These are phyloP conservation scores for Apis cerana DNA, from an alignment of 1,140 invertebrate genomes.

Conservation along the genomic window DNA sequence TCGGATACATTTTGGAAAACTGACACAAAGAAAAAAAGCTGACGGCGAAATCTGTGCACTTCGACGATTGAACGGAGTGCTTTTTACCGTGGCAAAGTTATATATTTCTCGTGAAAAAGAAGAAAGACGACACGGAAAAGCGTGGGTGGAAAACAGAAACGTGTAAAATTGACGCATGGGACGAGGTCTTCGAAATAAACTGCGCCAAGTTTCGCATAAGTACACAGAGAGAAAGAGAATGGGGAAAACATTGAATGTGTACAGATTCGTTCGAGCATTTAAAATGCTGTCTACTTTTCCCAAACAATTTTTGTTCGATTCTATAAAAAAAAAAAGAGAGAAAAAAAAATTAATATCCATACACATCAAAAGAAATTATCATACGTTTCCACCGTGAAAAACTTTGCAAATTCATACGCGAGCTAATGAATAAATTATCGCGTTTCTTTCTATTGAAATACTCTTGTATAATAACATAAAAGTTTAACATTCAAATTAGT, in stretches of 20 bases:
- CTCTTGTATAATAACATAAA: too few species aligned
- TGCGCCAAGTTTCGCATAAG: background rate
- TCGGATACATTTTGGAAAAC: background rate
- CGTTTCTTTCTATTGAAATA: too few species aligned
- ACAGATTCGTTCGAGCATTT: background rate
- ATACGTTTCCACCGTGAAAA: too few species aligned
- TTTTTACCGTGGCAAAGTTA: constrained; percentile 32
- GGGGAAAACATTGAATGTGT: background rate
- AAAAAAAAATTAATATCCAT: background rate
- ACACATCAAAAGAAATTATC: too few species aligned
- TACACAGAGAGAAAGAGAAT: too few species aligned
- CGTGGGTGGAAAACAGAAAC: constrained; percentile 2
- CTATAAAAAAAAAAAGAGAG: background rate
- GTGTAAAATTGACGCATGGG: constrained; percentile 46
- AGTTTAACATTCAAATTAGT: too few species aligned
- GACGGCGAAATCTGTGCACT: constrained; percentile 4
- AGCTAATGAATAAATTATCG: too few species aligned
- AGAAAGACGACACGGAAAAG: constrained; percentile 9
- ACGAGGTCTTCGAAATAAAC: constrained; percentile 44
- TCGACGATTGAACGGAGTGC: constrained; percentile 31
- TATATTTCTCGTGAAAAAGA: background rate
- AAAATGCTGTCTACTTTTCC: background rate
- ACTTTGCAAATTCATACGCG: too few species aligned
- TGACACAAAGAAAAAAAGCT: constrained; percentile 12
- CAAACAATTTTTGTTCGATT: background rate